Evolutionary conservation across 2,797 vertebrate genomes (phyloP).

Genomic region (Buphagus erythrorhynchus): DNA sequence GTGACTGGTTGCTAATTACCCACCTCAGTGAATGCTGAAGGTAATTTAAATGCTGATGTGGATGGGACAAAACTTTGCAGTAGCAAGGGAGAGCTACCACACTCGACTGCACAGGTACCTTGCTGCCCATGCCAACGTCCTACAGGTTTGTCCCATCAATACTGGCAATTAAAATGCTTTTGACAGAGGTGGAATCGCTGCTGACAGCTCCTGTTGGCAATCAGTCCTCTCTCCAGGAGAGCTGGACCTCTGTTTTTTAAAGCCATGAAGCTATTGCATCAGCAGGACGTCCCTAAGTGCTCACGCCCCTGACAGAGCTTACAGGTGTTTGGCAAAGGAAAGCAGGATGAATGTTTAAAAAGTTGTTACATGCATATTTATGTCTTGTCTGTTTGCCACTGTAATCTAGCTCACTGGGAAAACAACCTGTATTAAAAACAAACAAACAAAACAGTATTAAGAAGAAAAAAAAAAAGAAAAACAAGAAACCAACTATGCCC

Average conservation of each 20-base stretch:
- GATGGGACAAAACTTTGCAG: slow-evolving; percentile 45
- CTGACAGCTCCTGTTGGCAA: slow-evolving; percentile 10
- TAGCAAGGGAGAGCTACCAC: not conserved
- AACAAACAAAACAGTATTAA: not conserved
- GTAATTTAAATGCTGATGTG: slow-evolving; percentile 31
- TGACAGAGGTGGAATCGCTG: not conserved
- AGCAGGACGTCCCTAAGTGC: slow-evolving; percentile 35
- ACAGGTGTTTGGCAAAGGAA: slow-evolving; percentile 43
- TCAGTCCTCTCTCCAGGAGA: not conserved
- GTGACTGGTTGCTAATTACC: not conserved
- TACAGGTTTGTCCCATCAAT: not conserved
- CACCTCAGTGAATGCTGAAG: not conserved
- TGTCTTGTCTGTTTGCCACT: slow-evolving; percentile 18
- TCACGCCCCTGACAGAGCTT: slow-evolving; percentile 18
- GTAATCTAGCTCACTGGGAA: not conserved
- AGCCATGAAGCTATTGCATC: slow-evolving; percentile 46
- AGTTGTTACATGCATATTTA: slow-evolving; percentile 34
- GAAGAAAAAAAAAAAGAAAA: not conserved
- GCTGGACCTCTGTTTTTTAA: slow-evolving; percentile 27
- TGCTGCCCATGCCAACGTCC: not conserved
- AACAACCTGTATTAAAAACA: not conserved
- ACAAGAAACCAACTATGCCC: not conserved
- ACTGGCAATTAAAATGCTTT: slow-evolving; percentile 33
- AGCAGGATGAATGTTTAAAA: slow-evolving; percentile 19
- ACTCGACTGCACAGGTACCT: not conserved